These are phyloP conservation scores for Hedychridium roseum DNA, from an alignment of 2,888 invertebrate genomes.

Conservation along the genomic window DNA sequence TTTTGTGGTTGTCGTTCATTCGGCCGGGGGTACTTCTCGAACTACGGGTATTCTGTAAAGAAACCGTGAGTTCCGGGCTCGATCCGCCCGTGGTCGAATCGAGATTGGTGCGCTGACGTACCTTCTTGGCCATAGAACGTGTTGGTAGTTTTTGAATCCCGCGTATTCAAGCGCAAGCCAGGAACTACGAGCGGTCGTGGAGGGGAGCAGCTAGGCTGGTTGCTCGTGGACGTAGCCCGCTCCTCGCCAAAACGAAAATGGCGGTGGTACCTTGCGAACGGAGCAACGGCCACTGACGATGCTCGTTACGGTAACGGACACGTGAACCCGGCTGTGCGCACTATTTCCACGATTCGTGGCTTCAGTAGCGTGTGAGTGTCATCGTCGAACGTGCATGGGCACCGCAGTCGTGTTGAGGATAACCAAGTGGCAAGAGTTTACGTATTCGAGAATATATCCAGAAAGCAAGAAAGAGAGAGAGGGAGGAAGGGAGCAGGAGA, in stretches of 20 bases:
- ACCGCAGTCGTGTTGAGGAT: not conserved
- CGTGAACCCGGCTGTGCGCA: slow-evolving; percentile 28
- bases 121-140: not conserved
- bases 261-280: slow-evolving; percentile 55
- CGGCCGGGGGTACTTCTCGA: slow-evolving; percentile 8
- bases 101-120: slow-evolving; percentile 1
- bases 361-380: slow-evolving; percentile 10
- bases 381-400: slow-evolving; percentile 1
- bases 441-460: not conserved
- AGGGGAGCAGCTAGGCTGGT: slow-evolving; percentile 23
- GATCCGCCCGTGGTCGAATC: too few species aligned
- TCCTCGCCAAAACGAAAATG: slow-evolving; percentile 56
- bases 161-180: slow-evolving; percentile 17
- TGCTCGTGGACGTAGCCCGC: slow-evolving; percentile 29
- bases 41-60: slow-evolving; percentile 14
- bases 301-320: slow-evolving; percentile 39
- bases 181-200: slow-evolving; percentile 20
- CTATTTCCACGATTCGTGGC: not conserved
- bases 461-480: slow-evolving; percentile 11
- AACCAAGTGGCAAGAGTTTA: not conserved
- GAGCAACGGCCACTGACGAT: slow-evolving; percentile 47
- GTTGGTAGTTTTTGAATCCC: slow-evolving; percentile 24
- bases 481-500: slow-evolving; percentile 7
- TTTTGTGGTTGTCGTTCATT: slow-evolving; percentile 24
- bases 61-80: slow-evolving; percentile 7